Base-by-base conservation (phyloP, 2,113 vertebrate genomes). In the Dromas ardeola region DNA sequence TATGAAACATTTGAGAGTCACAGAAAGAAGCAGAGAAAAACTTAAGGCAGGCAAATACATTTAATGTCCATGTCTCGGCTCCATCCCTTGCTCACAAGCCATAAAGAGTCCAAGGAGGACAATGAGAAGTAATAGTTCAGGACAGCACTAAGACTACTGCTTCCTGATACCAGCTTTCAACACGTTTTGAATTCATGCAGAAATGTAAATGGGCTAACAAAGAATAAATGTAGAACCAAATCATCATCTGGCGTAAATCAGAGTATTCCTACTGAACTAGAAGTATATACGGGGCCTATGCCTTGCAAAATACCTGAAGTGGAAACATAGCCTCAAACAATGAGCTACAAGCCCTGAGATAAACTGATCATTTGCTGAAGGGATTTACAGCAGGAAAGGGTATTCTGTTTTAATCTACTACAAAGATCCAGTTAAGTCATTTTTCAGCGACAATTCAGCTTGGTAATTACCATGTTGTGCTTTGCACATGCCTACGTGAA, bases 401-500 rank as follows among this genome's bases (percentile, higher is more conserved):
- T 29, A 47, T 71, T 95, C 40, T 56, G 19, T 50, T 91, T 88
- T 91, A 79, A 92, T 87, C 70, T 72, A 36, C 55, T 78, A 91
- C 47, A 76, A 63, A 90, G 58, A 94, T 67, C 38, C 91, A 81
- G 29, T 89, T 88, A 93, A 95, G 62, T 52, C 0, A 92, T 90
- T 97, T 95, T 92, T 85, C 88, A 95, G 87, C 1, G 21, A 91
- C 85, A 79, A 89, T 87, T 94, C 72, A 53, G 67, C 50, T 89
- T 90, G 56, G 62, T 83, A 94, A 96, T 92, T 92, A 86, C n/a
- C 1, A 1, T 91, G 62, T 93, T 93, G 61, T 85, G 66, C 47
- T 93, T 96, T 93, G 80, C 82, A 94, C 83, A 91, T 47, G 52
- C 83, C 80, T 92, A 83, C 38, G 71, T 45, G 84, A 94, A 89